phyloP scores from a whole-genome alignment of 1,140 invertebrate genomes.

The Paraescarpia echinospica region DNA sequence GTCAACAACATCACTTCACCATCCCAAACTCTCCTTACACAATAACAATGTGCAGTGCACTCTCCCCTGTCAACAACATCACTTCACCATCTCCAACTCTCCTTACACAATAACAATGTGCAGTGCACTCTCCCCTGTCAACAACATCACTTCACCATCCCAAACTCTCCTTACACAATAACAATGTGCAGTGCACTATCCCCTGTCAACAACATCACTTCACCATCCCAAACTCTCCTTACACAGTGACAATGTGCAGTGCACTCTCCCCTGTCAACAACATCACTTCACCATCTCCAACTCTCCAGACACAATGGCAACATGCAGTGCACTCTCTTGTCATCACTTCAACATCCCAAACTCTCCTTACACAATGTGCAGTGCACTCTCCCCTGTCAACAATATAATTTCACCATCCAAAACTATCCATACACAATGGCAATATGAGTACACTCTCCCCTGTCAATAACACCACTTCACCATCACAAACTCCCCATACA shows the following conservation, averaged over 20 bases:
- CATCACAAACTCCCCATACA: neutral
- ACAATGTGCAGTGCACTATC: too few relatives aligned
- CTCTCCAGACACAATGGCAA: too few relatives aligned
- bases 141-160: neutral
- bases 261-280: too few relatives aligned
- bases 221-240: too few relatives aligned
- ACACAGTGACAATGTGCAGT: too few relatives aligned
- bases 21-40: neutral
- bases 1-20: slow-evolving; percentile 20
- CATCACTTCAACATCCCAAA: too few relatives aligned
- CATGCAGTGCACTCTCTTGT: too few relatives aligned
- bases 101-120: neutral
- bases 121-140: too few relatives aligned
- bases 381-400: neutral
- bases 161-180: too few relatives aligned
- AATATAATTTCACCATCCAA: neutral
- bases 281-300: too few relatives aligned
- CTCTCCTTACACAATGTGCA: too few relatives aligned
- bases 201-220: too few relatives aligned
- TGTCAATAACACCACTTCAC: neutral
- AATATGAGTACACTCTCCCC: neutral
- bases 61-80: neutral
- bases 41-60: neutral
- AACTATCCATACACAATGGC: neutral
- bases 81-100: neutral